Evolutionary conservation across 2,888 invertebrate species (phyloP), one percentile per base, ranked within the genome.

Genomic region (Caenorhabditis drosophilae): DNA sequence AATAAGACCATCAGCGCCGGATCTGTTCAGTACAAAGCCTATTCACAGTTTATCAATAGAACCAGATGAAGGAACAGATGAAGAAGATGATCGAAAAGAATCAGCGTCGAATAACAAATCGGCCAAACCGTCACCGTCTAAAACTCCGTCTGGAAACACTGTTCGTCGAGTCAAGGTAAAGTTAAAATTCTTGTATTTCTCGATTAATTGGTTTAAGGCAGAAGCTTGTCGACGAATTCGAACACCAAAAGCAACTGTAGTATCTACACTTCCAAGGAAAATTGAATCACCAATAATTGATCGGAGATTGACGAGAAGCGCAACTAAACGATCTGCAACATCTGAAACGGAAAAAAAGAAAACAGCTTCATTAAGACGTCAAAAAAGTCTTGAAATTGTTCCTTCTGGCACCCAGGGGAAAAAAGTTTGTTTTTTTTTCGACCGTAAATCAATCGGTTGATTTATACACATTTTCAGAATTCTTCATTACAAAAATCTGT

Each of bases 191-290:
- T n/a, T n/a, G n/a, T n/a, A n/a, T n/a, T n/a, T n/a, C n/a, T n/a
- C n/a, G n/a, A n/a, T n/a, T n/a, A n/a, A n/a, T n/a, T n/a, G n/a
- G n/a, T n/a, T n/a, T n/a, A n/a, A n/a, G 26, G 57, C 62, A 11
- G 56, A 56, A 48, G 62, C 62, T 0, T 25, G 46, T 20, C 50
- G 62, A 34, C 38, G 54, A 20, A 47, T 58, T 11, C 45, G 63
- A 12, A 58, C 64, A 12, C 64, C 64, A 7, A 58, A 44, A 26
- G 46, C 40, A 31, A 23, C 22, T 23, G 26, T 18, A n/a, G 18
- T 27, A 16, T n/a, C 22, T 2, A 20, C n/a, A 27, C 1, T 27
- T 18, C n/a, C 2, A 16, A 35, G 9, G 34, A 11, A 6, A 34
- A 16, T 2, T 22, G 22, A 7, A n/a, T 16, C 27, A 12, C 15